Evolutionary conservation across 2,113 vertebrate genomes (phyloP).

Genomic region (Coryphaenoides rupestris): DNA sequence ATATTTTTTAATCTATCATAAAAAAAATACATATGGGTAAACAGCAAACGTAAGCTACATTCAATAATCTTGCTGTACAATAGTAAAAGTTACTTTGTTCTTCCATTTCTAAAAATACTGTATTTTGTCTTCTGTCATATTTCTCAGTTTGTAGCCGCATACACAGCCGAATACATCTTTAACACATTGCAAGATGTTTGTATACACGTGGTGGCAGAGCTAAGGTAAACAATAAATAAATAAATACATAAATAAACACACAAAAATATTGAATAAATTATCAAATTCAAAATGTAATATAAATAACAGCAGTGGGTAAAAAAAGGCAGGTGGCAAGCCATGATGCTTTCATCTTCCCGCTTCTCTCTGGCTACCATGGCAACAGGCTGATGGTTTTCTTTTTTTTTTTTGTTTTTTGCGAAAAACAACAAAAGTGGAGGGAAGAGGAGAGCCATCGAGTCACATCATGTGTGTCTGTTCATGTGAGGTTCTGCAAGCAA

Average conservation of each 20-base stretch:
- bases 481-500: conserved; percentile 57
- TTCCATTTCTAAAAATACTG: conserved; percentile 69
- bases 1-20: conserved; percentile 35
- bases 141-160: conserved; percentile 20
- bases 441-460: conserved; percentile 20
- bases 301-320: conserved; percentile 35
- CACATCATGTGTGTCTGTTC: conserved; percentile 25
- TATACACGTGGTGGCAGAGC: conserved; percentile 46
- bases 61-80: conserved; percentile 68
- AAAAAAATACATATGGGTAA: conserved; percentile 51
- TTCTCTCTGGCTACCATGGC: conserved; percentile 42
- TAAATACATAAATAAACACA: not conserved
- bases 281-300: conserved; percentile 38
- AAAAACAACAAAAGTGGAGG: conserved; percentile 31
- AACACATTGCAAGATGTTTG: conserved; percentile 52
- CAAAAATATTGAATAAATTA: conserved; percentile 19
- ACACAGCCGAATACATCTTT: conserved; percentile 43
- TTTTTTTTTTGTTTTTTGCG: conserved; percentile 15
- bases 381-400: conserved; percentile 57
- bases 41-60: conserved; percentile 73
- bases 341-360: conserved; percentile 38
- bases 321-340: conserved; percentile 58
- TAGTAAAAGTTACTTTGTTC: conserved; percentile 27
- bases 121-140: conserved; percentile 23
- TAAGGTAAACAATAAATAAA: conserved; percentile 44